Percentiles rank a stretch among this genome's conserved stretches.
These are phyloP conservation scores for Onychostoma macrolepis DNA, from an alignment of 2,113 vertebrate genomes.

Conservation along the genomic window DNA sequence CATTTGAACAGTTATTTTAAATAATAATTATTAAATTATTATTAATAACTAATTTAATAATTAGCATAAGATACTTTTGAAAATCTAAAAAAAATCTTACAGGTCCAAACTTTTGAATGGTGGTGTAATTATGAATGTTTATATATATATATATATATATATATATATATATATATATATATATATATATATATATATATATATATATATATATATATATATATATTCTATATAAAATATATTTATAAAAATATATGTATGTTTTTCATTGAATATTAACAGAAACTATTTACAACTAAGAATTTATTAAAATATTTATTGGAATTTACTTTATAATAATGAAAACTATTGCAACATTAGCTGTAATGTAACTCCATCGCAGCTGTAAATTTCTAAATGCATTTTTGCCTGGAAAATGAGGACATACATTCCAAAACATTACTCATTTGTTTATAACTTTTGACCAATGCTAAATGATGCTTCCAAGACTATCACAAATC, in stretches of 20 bases:
- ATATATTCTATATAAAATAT: no score
- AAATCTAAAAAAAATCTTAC: not conserved
- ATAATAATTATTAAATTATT: no score
- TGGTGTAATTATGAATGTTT: not conserved
- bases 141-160: not conserved
- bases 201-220: not conserved
- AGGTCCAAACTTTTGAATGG: not conserved
- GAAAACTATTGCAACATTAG: not conserved
- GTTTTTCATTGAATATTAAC: not conserved
- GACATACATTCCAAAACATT: constrained; percentile 7
- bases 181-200: no score
- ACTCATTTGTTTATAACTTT: constrained; percentile 5
- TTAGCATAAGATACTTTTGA: not conserved
- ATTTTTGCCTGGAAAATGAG: not conserved
- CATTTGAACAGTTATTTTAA: no score
- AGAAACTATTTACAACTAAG: not conserved
- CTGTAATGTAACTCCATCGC: not conserved
- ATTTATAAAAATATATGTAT: not conserved
- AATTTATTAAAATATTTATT: not conserved
- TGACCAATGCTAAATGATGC: not conserved
- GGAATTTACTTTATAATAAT: not conserved
- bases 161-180: not conserved
- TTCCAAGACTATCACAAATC: constrained; percentile 14
- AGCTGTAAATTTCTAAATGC: not conserved
- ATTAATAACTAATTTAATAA: no score